phyloP scores from a whole-genome alignment of 2,113 vertebrate species.

The Forbesichthys agassizii region DNA sequence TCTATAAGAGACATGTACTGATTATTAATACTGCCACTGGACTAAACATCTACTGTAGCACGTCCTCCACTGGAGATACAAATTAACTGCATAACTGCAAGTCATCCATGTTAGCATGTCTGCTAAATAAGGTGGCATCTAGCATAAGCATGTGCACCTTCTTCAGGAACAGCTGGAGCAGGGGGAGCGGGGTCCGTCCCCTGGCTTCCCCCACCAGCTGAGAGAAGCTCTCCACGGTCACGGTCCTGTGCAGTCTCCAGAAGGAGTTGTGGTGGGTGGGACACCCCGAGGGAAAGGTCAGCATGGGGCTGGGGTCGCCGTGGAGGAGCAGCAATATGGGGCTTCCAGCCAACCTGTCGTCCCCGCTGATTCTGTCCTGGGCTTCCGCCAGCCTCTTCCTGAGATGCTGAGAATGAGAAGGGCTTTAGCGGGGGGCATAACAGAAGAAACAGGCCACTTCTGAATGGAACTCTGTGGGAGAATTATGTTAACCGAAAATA shows the following conservation, averaged over 20 bases:
- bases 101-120: not conserved
- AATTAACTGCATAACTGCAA: too few species aligned
- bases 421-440: not conserved
- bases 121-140: not conserved
- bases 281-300: constrained; percentile 56
- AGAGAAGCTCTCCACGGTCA: constrained; percentile 67
- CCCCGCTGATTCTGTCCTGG: constrained; percentile 52
- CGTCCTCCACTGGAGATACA: too few species aligned
- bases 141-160: constrained; percentile 54
- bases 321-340: constrained; percentile 62
- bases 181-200: constrained; percentile 11
- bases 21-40: too few species aligned
- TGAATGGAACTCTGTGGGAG: too few species aligned
- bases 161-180: constrained; percentile 64
- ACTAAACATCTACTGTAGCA: too few species aligned
- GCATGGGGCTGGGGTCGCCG: constrained; percentile 49
- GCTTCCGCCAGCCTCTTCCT: constrained; percentile 43
- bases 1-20: too few species aligned
- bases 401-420: constrained; percentile 46
- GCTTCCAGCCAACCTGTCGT: constrained; percentile 49
- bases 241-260: constrained; percentile 63
- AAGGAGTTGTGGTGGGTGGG: constrained; percentile 68
- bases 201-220: constrained; percentile 60
- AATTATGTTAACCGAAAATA: too few species aligned
- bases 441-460: not conserved